Base-by-base conservation (phyloP, 2,113 vertebrate genomes). In the Coturnix japonica region DNA sequence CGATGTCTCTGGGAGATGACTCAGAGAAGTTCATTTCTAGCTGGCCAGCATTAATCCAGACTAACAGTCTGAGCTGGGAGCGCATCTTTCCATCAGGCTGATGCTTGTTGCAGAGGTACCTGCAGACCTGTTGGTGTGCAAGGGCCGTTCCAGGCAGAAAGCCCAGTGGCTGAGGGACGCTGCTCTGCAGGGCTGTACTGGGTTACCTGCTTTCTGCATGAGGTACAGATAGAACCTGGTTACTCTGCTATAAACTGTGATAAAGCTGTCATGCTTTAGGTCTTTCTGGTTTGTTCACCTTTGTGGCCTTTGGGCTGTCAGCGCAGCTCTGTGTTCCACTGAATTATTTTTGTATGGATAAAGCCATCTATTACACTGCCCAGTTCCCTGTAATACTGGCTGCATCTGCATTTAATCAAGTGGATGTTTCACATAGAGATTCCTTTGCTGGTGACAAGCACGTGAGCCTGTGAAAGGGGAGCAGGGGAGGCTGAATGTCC, bases 21-120 rank as follows among this genome's bases (percentile, higher is more conserved):
- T 96, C 95, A 96, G 47, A 95, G 77, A 73, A 93, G 87, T 93
- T 96, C 70, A 73, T 90, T 86, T 91, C 83, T 90, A 79, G 86
- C 92, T 94, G 89, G 86, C 86, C 54, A 0, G 84, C 77, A 31
- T 88, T 91, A 93, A 95, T 94, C 92, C 75, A 92, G 89, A 94
- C 91, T 85, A 90, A 57, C 61, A 73, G 69, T 79, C 73, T 87
- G 85, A 79, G 90, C 87, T 15, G 11, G 22, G 56, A 85, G 63
- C 59, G 53, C 28, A 69, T 87, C 63, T 86, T 91, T 93, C 72
- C 4, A 22, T 72, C 78, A 89, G 49, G 59, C 20, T 51, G 49
- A 61, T 49, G 35, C 21, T 5, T 0, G 0, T 60, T 56, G 43
- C 35, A 33, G 13, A 72, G 28, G 18, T 60, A n/a, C 49, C 22